These are phyloP conservation scores for Pan troglodytes DNA, from an alignment of 2,113 vertebrate species.

Conservation along the genomic window NHGRI_mPanTro3-v2.1_pri NC_086015.1:139394001-139394500, in stretches of 20 bases:
- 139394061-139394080: not conserved
- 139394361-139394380: not conserved
- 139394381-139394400: not conserved
- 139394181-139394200: not conserved
- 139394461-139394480: not conserved
- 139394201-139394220: constrained; percentile 11
- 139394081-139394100: not conserved
- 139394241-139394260: not conserved
- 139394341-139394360: not conserved
- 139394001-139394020: constrained; percentile 39
- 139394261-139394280: not conserved
- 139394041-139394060: not conserved
- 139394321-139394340: not conserved
- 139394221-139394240: not conserved
- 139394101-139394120: not conserved
- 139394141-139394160: not conserved
- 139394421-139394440: not conserved
- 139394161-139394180: not conserved
- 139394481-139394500: not conserved
- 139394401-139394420: not conserved
- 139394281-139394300: not conserved
- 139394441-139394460: not conserved
- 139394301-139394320: not conserved
- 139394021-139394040: not conserved
- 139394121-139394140: not conserved